Evolutionary conservation across 2,888 invertebrate species (phyloP).

Genomic region (Phaonia tiefii): DNA sequence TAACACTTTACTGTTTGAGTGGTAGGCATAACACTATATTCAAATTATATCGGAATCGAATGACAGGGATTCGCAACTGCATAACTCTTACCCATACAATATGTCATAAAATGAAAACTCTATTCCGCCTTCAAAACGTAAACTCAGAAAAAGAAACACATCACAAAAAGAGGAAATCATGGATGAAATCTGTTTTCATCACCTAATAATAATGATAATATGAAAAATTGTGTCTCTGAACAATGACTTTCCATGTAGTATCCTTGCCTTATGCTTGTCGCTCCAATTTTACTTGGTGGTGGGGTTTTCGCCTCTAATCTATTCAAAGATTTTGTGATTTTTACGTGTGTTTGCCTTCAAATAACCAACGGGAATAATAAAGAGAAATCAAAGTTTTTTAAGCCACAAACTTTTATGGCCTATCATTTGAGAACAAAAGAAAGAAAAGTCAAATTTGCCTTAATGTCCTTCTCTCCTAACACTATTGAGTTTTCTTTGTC

Average conservation of each 20-base stretch:
- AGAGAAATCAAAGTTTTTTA: slow-evolving; percentile 44
- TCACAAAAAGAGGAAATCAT: neutral
- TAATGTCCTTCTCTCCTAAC: neutral
- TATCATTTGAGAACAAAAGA: slow-evolving; percentile 37
- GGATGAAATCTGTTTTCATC: slow-evolving; percentile 22
- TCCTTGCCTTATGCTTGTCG: neutral
- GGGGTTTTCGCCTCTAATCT: neutral
- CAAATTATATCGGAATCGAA: too few species aligned
- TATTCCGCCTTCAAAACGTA: neutral
- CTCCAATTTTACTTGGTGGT: neutral
- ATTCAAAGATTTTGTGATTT: slow-evolving; percentile 54
- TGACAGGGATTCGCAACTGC: too few species aligned
- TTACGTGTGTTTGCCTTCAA: slow-evolving; percentile 44
- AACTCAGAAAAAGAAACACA: too few species aligned
- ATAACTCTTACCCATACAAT: too few species aligned
- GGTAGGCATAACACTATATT: too few species aligned
- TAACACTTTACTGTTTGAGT: too few species aligned
- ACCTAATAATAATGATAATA: slow-evolving; percentile 55
- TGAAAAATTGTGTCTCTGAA: slow-evolving; percentile 46
- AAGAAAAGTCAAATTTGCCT: slow-evolving; percentile 13
- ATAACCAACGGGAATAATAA: neutral
- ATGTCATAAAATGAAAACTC: slow-evolving; percentile 29
- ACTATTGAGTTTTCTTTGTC: too few species aligned
- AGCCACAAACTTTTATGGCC: slow-evolving; percentile 61
- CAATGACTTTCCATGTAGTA: slow-evolving; percentile 39